phyloP scores from a whole-genome alignment of 2,888 invertebrate genomes.

The Zaprionus obscuricornis region DNA sequence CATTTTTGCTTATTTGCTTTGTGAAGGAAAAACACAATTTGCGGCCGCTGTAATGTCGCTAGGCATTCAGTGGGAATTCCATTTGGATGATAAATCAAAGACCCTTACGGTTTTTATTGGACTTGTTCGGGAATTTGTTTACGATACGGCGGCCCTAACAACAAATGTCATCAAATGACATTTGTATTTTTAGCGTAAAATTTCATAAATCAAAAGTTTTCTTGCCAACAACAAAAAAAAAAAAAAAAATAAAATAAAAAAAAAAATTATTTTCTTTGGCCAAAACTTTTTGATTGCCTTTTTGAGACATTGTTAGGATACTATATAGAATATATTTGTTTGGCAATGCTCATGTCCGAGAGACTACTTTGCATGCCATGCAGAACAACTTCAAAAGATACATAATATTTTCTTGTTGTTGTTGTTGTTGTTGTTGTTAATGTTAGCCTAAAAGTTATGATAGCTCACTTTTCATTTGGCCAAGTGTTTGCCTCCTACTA shows the following conservation, averaged over 20 bases:
- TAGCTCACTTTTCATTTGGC: slow-evolving; percentile 43
- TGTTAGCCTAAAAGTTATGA: slow-evolving; percentile 45
- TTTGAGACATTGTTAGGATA: slow-evolving; percentile 42
- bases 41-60: slow-evolving; percentile 53
- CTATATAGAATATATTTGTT: no score
- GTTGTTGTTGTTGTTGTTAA: no score
- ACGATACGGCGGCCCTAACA: slow-evolving; percentile 44
- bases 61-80: slow-evolving; percentile 52
- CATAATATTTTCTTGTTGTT: no score
- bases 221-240: slow-evolving; percentile 9
- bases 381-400: slow-evolving; percentile 43
- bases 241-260: no score
- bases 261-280: slow-evolving; percentile 40
- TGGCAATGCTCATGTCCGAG: slow-evolving; percentile 14
- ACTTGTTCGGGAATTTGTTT: slow-evolving; percentile 69
- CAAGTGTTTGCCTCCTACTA: neutral
- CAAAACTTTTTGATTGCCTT: slow-evolving; percentile 74
- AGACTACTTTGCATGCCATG: slow-evolving; percentile 26
- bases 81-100: slow-evolving; percentile 66
- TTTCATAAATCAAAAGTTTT: slow-evolving; percentile 74
- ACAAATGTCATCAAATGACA: slow-evolving; percentile 67
- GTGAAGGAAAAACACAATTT: slow-evolving; percentile 27
- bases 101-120: slow-evolving; percentile 68
- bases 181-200: slow-evolving; percentile 70
- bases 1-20: slow-evolving; percentile 39